phyloP scores from a whole-genome alignment of 2,888 invertebrate genomes.

The Hypercompe scribonia region DNA sequence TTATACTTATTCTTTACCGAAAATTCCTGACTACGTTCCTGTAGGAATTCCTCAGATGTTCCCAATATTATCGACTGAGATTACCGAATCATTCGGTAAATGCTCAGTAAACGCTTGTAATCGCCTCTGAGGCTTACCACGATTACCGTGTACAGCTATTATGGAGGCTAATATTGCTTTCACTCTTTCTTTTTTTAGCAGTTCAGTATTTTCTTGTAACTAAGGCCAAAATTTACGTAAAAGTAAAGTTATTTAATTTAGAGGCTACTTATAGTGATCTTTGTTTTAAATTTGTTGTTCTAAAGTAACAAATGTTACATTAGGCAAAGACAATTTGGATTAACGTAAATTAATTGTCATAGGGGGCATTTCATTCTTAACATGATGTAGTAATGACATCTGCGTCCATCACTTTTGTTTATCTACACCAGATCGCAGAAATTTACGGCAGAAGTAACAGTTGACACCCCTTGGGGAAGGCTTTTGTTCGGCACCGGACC shows the following conservation, averaged over 20 bases:
- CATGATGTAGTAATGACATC: too few species aligned
- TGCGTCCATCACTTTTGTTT: too few species aligned
- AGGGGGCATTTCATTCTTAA: too few species aligned
- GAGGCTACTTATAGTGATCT: not conserved
- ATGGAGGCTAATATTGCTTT: conserved; percentile 59
- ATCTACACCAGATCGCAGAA: too few species aligned
- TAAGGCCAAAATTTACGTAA: not conserved
- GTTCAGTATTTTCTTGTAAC: conserved; percentile 7
- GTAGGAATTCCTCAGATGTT: conserved; percentile 69
- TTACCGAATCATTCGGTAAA: conserved; percentile 83
- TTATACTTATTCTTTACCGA: conserved; percentile 67
- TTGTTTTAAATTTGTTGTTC: not conserved
- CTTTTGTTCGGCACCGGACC: too few species aligned
- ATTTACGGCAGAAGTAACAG: too few species aligned
- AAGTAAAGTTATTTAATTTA: not conserved
- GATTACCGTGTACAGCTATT: conserved; percentile 77
- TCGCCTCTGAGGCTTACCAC: conserved; percentile 77
- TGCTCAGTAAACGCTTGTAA: conserved; percentile 73
- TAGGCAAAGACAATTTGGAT: not conserved
- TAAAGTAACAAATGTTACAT: not conserved
- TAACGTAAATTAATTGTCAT: not conserved
- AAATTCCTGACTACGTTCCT: conserved; percentile 59
- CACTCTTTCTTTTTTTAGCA: conserved; percentile 45
- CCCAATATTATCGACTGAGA: conserved; percentile 70
- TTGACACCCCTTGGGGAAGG: too few species aligned